Conservation (phyloP, 2,113 vertebrate species). For the Nestor notabilis region DNA sequence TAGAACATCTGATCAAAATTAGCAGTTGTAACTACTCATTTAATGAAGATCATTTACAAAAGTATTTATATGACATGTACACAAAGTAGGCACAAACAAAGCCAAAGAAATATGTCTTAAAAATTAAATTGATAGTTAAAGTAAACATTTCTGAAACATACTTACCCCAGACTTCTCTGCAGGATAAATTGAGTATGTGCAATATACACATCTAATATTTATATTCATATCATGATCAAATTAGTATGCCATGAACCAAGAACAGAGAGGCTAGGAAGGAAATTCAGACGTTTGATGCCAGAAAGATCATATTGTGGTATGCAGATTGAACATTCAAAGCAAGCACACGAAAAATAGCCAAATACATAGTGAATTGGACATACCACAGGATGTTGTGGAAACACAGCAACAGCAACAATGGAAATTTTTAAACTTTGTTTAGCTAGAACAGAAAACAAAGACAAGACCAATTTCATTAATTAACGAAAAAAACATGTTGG, state of each 20-base stretch:
- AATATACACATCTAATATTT: constrained; percentile 21
- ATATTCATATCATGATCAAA: background rate
- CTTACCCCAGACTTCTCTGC: constrained; percentile 12
- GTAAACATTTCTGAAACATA: constrained; percentile 19
- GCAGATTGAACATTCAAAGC: background rate
- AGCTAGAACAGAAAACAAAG: constrained; percentile 73
- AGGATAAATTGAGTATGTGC: background rate
- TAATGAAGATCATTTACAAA: background rate
- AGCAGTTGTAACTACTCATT: constrained; percentile 10
- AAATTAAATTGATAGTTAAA: background rate
- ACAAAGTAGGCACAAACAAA: background rate
- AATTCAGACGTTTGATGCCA: constrained; percentile 17
- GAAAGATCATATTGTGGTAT: background rate
- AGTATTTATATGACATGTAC: background rate
- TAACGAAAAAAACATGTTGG: constrained; percentile 71
- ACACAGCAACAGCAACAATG: constrained; percentile 64
- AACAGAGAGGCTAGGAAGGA: background rate
- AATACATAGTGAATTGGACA: constrained; percentile 30
- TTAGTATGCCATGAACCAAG: background rate
- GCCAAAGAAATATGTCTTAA: background rate
- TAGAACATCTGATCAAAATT: constrained; percentile 35
- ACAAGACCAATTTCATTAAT: constrained; percentile 70
- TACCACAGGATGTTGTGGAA: constrained; percentile 67
- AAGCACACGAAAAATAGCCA: background rate
- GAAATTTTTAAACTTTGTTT: constrained; percentile 70